phyloP scores from a whole-genome alignment of 1,140 invertebrate species.

The Tenebrio molitor region DNA sequence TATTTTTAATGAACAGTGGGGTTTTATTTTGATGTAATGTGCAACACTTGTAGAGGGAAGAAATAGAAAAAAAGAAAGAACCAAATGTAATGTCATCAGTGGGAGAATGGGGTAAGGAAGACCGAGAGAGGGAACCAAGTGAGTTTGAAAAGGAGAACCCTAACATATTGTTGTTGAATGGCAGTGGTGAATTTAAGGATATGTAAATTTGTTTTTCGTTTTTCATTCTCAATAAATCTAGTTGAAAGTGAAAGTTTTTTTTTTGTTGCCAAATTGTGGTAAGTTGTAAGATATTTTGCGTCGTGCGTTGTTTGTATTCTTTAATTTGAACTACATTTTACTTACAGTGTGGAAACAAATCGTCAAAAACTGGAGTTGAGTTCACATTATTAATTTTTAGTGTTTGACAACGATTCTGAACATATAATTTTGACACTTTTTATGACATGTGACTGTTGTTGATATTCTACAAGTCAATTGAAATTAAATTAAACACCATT shows the following conservation, averaged over 20 bases:
- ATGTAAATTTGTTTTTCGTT: conserved; percentile 72
- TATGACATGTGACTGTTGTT: no score
- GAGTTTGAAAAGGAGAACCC: conserved; percentile 85
- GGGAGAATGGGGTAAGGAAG: conserved; percentile 80
- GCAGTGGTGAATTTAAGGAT: conserved; percentile 82
- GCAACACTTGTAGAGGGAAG: conserved; percentile 72
- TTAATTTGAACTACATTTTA: no score
- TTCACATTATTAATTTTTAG: no score
- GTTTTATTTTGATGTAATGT: conserved; percentile 51
- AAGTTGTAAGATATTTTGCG: background rate
- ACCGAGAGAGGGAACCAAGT: conserved; percentile 78
- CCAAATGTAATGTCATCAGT: conserved; percentile 80
- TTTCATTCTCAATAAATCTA: conserved; percentile 19
- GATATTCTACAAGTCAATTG: no score
- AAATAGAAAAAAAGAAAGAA: conserved; percentile 74
- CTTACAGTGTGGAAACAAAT: no score
- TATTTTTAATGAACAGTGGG: conserved; percentile 19
- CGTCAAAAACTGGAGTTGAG: no score
- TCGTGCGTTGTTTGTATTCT: background rate
- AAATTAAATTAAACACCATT: no score
- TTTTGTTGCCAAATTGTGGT: conserved; percentile 10
- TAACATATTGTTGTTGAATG: conserved; percentile 81
- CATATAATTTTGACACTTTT: no score
- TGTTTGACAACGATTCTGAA: no score
- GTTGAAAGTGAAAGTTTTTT: conserved; percentile 2